A percentile compares a stretch with the other conserved stretches of the same genome.
These are phyloP conservation scores for Holocentrus rufus DNA, from an alignment of 2,797 vertebrate species.

Conservation along the genomic window DNA sequence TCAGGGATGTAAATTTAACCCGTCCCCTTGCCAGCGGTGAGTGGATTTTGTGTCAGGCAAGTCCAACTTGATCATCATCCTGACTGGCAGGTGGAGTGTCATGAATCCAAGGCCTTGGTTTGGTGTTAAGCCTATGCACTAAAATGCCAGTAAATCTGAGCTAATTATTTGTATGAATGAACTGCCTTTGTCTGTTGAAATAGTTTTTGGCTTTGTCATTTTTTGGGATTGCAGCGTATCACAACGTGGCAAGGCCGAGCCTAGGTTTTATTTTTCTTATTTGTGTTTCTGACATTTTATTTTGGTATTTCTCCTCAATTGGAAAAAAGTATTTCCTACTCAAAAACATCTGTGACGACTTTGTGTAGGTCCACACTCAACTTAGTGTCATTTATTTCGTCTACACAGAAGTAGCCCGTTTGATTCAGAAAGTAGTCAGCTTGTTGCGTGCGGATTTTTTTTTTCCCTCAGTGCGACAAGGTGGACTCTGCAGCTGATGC, in stretches of 20 bases:
- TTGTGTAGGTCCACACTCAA: slow-evolving; percentile 17
- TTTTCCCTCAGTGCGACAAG: too few species aligned
- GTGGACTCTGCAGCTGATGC: too few species aligned
- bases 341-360: slow-evolving; percentile 11
- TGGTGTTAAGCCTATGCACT: slow-evolving; percentile 9
- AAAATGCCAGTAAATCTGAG: background rate
- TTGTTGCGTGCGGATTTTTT: too few species aligned
- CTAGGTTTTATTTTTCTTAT: background rate
- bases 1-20: slow-evolving; percentile 71
- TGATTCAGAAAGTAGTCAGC: too few species aligned
- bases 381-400: slow-evolving; percentile 28
- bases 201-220: background rate
- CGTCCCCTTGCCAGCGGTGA: slow-evolving; percentile 30
- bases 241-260: background rate
- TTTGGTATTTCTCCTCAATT: slow-evolving; percentile 4
- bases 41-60: slow-evolving; percentile 48
- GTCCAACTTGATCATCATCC: slow-evolving; percentile 59
- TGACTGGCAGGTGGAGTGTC: slow-evolving; percentile 40
- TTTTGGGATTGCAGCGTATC: slow-evolving; percentile 8
- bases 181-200: background rate
- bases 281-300: background rate
- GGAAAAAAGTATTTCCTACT: background rate
- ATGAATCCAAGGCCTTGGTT: slow-evolving; percentile 32
- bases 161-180: slow-evolving; percentile 6
- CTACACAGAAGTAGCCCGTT: background rate